Evolutionary conservation across 1,140 invertebrate species (phyloP), one percentile per base, ranked within the genome.

Genomic region (Cotesia typhae): DNA sequence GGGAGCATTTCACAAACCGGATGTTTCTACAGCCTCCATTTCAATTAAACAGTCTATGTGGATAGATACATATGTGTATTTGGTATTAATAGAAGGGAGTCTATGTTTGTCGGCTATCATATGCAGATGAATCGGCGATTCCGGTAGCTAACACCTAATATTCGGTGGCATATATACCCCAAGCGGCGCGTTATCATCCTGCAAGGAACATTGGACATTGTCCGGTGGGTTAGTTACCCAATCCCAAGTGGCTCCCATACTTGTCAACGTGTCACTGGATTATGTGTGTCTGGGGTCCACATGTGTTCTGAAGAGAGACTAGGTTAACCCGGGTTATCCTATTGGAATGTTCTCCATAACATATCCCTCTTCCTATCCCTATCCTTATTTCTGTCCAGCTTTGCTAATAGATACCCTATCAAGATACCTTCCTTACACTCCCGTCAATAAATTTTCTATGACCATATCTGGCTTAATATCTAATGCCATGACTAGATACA

Each of bases 71-170:
- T 36, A 61, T n/a, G 64, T 47, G 0, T 55, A 55, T n/a, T 55
- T 28, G 28, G 28, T 28, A 28, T 28, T 28, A 28, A 28, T 28
- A 28, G 28, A 51, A 7, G 12, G 10, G 4, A 14, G 53, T 17
- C 7, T 17, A 55, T 17, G 17, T 55, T 59, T 17, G 17, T 20
- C 57, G 20, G 14, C 57, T 59, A 61, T 67, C 38, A 51, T 72
- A 72, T 72, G 70, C 53, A 72, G 70, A 72, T 72, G 70, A 72
- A 72, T 72, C 70, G 64, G 47, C 64, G 64, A 72, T 59, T 20
- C 64, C 37, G 64, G 38, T 72, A 67, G 70, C 52, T 61, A 57
- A 51, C 66, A 55, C 66, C 70, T 57, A 67, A 65, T 66, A 55
- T 37, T 41, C 14, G 6, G 51, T 14, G 65, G 53, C 47, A 47